phyloP scores from a whole-genome alignment of 2,113 vertebrate species.

The Pipra filicauda region DNA sequence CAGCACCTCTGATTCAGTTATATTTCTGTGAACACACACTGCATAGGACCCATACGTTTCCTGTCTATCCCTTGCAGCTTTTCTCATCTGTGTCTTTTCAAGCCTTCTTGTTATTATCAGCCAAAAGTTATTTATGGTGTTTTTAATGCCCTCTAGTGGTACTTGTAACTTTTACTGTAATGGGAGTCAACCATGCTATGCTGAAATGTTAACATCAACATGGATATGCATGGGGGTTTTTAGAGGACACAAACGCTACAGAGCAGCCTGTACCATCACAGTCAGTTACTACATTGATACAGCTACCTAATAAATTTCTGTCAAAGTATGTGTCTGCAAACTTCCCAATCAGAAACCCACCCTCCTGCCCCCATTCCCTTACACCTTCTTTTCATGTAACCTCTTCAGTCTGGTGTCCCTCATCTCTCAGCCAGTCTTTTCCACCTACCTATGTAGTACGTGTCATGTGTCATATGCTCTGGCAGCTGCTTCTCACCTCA shows the following conservation, averaged over 20 bases:
- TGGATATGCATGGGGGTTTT: fast-evolving
- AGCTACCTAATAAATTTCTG: neutral
- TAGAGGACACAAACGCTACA: neutral
- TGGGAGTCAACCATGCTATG: fast-evolving
- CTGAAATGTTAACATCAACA: neutral
- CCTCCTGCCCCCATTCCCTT: fast-evolving
- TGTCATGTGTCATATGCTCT: too few relatives aligned
- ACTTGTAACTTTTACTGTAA: neutral
- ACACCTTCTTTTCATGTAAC: fast-evolving
- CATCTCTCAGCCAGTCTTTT: neutral
- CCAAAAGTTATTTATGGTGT: neutral
- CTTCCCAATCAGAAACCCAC: neutral
- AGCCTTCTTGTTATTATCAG: neutral
- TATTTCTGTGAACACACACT: neutral
- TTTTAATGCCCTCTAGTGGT: slow-evolving; percentile 42
- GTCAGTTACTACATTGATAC: neutral
- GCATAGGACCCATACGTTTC: neutral
- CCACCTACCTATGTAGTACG: neutral
- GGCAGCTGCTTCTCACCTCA: neutral
- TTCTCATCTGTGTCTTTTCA: neutral
- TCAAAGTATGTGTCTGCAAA: neutral
- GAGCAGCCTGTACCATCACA: neutral
- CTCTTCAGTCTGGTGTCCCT: neutral
- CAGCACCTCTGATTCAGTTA: neutral
- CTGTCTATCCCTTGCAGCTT: neutral